phyloP scores from a whole-genome alignment of 2,113 vertebrate species.

The Ancistrus triradiatus region DNA sequence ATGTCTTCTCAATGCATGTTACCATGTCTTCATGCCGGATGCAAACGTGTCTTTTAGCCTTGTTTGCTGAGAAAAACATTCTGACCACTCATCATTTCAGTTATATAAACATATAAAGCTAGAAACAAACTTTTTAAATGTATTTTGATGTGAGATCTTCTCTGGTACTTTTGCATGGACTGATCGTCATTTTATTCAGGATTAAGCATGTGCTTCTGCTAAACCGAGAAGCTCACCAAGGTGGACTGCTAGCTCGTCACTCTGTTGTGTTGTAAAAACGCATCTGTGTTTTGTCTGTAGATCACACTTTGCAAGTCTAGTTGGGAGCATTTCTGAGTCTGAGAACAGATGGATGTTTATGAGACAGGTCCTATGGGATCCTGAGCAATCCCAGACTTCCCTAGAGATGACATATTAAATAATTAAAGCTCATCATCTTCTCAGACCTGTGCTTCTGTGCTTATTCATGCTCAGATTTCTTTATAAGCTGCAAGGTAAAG shows the following conservation, averaged over 20 bases:
- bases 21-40: too few relatives aligned
- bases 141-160: too few relatives aligned
- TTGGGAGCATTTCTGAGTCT: not conserved
- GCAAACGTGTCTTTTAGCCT: too few relatives aligned
- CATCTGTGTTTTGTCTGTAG: not conserved
- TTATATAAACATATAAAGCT: too few relatives aligned
- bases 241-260: not conserved
- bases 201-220: not conserved
- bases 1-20: too few relatives aligned
- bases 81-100: too few relatives aligned
- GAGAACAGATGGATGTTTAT: constrained; percentile 23
- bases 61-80: too few relatives aligned
- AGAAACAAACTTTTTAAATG: too few relatives aligned
- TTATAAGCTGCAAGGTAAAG: too few relatives aligned
- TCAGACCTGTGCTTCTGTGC: not conserved
- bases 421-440: constrained; percentile 23
- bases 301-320: not conserved
- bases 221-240: not conserved
- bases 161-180: too few relatives aligned
- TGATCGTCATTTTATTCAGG: too few relatives aligned
- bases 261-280: not conserved
- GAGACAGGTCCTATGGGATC: not conserved
- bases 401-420: constrained; percentile 11
- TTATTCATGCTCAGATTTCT: too few relatives aligned
- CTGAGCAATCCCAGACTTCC: constrained; percentile 14